phyloP scores from a whole-genome alignment of 2,888 invertebrate genomes.

The Oasisia sp. region DNA sequence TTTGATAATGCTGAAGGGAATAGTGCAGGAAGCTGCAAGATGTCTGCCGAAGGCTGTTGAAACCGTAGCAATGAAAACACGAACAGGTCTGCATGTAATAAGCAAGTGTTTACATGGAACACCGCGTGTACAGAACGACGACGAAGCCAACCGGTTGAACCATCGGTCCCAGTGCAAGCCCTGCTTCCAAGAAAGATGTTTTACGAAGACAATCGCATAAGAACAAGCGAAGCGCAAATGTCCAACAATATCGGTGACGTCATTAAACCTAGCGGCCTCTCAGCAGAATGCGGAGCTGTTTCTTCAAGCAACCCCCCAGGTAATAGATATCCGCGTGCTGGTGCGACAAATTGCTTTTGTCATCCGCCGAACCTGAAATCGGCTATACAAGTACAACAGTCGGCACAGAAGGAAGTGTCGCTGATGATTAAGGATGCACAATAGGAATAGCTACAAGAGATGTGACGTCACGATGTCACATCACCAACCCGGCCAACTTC shows the following conservation, averaged over 20 bases:
- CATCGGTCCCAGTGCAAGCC: background rate
- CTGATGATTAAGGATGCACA: background rate
- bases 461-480: background rate
- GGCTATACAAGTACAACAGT: background rate
- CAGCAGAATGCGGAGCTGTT: background rate
- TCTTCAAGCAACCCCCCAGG: background rate
- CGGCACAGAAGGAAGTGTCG: background rate
- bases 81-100: no score
- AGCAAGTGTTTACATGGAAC: background rate
- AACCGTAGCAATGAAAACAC: no score
- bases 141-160: background rate
- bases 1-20: no score
- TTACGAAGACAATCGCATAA: background rate
- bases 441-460: background rate
- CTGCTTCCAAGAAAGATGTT: slow-evolving; percentile 8
- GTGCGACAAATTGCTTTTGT: background rate
- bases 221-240: background rate
- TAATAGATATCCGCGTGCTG: background rate
- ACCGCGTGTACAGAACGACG: background rate
- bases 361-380: background rate
- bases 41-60: no score
- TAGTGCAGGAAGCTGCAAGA: no score
- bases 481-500: background rate
- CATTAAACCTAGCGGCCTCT: background rate
- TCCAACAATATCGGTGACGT: background rate